Evolutionary conservation across 2,797 vertebrate species (phyloP).

Genomic region (Esox lucius): DNA sequence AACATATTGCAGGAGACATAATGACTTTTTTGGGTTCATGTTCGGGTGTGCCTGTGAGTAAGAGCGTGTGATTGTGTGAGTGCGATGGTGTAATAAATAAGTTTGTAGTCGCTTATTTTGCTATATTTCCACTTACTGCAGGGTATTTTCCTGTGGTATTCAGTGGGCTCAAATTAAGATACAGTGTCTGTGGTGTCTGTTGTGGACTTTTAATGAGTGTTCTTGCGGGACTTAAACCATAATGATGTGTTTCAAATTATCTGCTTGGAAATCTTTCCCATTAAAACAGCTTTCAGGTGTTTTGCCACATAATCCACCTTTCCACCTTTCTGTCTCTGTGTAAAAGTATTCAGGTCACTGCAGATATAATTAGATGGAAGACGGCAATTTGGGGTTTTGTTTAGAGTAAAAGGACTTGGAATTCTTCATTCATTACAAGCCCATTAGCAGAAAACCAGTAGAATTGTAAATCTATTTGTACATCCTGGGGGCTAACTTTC

Average conservation of each 20-base stretch:
- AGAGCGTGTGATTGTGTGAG: not conserved
- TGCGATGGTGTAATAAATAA: not conserved
- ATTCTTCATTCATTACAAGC: conserved; percentile 15
- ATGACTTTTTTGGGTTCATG: not conserved
- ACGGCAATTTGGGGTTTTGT: not conserved
- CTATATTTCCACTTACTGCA: too few relatives aligned
- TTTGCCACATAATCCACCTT: not conserved
- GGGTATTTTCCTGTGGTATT: too few relatives aligned
- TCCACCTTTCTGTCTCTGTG: not conserved
- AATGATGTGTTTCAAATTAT: not conserved
- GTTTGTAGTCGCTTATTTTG: not conserved
- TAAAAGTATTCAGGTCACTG: conserved; percentile 28
- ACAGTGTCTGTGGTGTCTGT: not conserved
- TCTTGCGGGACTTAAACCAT: not conserved
- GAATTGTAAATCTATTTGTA: not conserved
- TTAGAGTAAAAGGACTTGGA: conserved; percentile 12
- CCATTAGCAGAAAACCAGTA: conserved; percentile 23
- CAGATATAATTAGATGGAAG: conserved; percentile 24
- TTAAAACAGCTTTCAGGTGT: not conserved
- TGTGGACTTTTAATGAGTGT: not conserved
- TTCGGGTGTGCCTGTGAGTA: not conserved
- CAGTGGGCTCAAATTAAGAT: too few relatives aligned
- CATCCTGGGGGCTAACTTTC: too few relatives aligned
- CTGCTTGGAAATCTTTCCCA: not conserved
- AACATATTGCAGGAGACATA: not conserved